A percentile compares a stretch with the other conserved stretches of the same genome.
Evolutionary conservation across 2,888 invertebrate genomes (phyloP).

Genomic region (Drosophila limbata): DNA sequence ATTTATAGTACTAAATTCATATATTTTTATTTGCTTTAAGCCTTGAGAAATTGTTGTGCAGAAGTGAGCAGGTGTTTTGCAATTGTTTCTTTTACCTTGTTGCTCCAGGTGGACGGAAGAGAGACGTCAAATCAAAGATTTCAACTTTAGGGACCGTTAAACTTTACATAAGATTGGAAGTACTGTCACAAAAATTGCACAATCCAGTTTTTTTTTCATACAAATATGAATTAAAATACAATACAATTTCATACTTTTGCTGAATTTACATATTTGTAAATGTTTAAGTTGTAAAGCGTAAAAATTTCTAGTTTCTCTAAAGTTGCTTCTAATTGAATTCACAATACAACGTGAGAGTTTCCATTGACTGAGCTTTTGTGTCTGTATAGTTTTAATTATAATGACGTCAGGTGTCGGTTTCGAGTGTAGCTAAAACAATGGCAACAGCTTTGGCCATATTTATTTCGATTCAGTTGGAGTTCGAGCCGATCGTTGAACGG

Average conservation of each 20-base stretch:
- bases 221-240: no score
- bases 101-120: background rate
- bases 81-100: background rate
- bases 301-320: no score
- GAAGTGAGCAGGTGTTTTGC: slow-evolving; percentile 24
- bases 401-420: slow-evolving; percentile 67
- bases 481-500: slow-evolving; percentile 53
- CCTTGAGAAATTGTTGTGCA: slow-evolving; percentile 15
- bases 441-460: slow-evolving; percentile 6
- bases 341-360: slow-evolving; percentile 64
- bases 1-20: slow-evolving; percentile 21
- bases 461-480: slow-evolving; percentile 49
- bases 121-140: slow-evolving; percentile 4
- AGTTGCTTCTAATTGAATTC: slow-evolving; percentile 9
- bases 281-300: no score
- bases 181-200: background rate
- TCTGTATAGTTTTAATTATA: slow-evolving; percentile 60
- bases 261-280: no score
- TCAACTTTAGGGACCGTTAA: background rate
- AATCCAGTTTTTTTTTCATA: no score
- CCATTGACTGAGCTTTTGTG: slow-evolving; percentile 43
- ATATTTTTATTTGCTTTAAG: background rate
- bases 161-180: background rate
- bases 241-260: no score
- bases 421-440: slow-evolving; percentile 39